Evolutionary conservation across 30 jellyfish, hydroid and myxozoan genomes (phyloP).

Genomic region (Turritopsis rubra): DNA sequence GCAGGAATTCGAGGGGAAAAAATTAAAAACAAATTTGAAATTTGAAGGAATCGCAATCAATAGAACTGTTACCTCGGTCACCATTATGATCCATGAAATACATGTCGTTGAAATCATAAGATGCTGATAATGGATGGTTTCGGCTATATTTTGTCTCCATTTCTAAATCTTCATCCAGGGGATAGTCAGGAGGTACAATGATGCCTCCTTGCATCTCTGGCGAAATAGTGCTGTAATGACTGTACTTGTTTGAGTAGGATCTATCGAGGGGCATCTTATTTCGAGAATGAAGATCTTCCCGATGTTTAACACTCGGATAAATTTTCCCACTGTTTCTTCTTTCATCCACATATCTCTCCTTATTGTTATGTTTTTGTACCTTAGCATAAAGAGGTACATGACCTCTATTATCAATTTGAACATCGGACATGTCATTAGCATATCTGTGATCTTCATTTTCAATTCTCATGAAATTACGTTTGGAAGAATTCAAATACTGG

Average conservation of each 20-base stretch:
- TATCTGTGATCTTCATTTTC: not conserved
- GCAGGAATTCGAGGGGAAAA: too few species aligned
- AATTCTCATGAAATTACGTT: not conserved
- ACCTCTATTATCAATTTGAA: not conserved
- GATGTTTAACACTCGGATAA: not conserved
- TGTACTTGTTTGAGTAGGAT: not conserved
- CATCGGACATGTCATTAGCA: not conserved
- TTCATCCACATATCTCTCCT: not conserved
- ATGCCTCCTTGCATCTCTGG: not conserved
- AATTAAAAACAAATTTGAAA: too few species aligned
- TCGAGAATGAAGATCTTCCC: too few species aligned
- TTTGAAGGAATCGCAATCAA: too few species aligned
- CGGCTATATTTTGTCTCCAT: not conserved
- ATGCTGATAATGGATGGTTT: not conserved
- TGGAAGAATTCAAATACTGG: not conserved
- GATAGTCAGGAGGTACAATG: not conserved
- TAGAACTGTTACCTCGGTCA: not conserved
- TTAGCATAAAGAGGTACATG: not conserved
- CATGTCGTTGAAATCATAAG: not conserved
- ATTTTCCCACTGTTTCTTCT: not conserved
- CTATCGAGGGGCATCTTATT: not conserved
- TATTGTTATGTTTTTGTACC: not conserved
- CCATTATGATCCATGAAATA: not conserved
- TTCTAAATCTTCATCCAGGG: not conserved
- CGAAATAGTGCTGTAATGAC: not conserved